Base-by-base conservation (phyloP, 2,113 vertebrate species). In the Tragelaphus imberbis region DNA sequence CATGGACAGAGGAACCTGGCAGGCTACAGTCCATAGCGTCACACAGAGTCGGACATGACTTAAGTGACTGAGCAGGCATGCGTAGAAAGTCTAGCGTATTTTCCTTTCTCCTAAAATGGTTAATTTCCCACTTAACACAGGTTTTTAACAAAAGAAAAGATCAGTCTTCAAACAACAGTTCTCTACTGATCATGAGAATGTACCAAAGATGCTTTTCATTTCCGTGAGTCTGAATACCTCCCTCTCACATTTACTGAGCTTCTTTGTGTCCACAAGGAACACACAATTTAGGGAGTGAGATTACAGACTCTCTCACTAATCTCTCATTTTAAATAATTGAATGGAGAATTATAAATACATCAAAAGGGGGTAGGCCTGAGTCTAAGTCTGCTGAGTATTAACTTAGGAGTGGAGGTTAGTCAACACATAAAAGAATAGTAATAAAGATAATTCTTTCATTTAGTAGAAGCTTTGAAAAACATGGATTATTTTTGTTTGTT, bases 281-380 rank as follows among this genome's bases (percentile, higher is more conserved):
- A 59, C 79, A 92, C 51, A 84, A 75, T 93, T 91, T 94, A 92
- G 49, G 51, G 65, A 97, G 75, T 58, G 27, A 95, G 94, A 94
- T 93, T 84, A 86, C 7, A 92, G 59, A 79, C 63, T 71, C 56
- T 30, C 55, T 93, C 40, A 80, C 65, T 92, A 90, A 85, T 93
- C 58, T 97, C 65, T 79, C 61, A 94, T 92, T 97, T 75, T 11
- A 97, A 98, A 90, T 59, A 89, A 55, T 2, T 97, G 96, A 82
- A 59, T 90, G 23, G 10, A 89, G 86, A 97, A 96, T 79, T 95
- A 95, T 63, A 93, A 94, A 88, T 85, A 85, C 68, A 97, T 89
- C 94, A 96, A 59, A 2, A 94, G 30, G 51, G 94, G 55, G 40
- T 65, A 84, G 87, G 88, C 56, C n/a, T 89, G 82, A 95, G 80